These are phyloP conservation scores for Enoplosus armatus DNA, from an alignment of 2,797 vertebrate genomes.

Conservation along the genomic window DNA sequence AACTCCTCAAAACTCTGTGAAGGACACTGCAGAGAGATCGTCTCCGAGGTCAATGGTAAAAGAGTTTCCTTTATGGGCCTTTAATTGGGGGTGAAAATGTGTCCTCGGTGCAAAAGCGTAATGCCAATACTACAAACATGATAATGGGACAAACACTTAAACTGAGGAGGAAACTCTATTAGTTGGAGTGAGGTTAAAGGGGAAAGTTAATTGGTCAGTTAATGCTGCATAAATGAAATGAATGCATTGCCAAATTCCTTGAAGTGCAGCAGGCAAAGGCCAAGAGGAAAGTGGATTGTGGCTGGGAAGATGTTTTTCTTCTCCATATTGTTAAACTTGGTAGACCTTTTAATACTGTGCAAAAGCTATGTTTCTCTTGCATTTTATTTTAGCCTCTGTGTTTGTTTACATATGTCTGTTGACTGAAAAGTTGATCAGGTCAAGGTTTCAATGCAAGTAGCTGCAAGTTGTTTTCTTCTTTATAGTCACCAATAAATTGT, in stretches of 20 bases:
- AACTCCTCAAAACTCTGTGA: slow-evolving; percentile 28
- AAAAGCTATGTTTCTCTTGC: background rate
- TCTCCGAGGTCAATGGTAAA: slow-evolving; percentile 19
- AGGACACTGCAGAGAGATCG: slow-evolving; percentile 42
- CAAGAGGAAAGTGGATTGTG: background rate
- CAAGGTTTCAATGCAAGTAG: background rate
- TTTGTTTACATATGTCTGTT: slow-evolving; percentile 31
- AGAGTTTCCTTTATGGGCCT: slow-evolving; percentile 43
- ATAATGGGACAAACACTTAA: slow-evolving; percentile 58
- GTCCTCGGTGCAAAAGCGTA: slow-evolving; percentile 39
- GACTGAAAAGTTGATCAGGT: background rate
- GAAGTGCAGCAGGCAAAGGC: slow-evolving; percentile 10
- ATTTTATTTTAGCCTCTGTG: slow-evolving; percentile 2
- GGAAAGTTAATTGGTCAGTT: slow-evolving; percentile 58
- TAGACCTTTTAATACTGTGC: slow-evolving; percentile 20
- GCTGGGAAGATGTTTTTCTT: background rate
- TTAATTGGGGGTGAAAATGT: slow-evolving; percentile 61
- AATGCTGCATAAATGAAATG: slow-evolving; percentile 26
- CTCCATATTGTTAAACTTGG: slow-evolving; percentile 10
- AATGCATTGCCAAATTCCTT: slow-evolving; percentile 42
- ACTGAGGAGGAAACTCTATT: slow-evolving; percentile 47
- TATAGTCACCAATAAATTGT: background rate
- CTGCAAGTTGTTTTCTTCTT: background rate
- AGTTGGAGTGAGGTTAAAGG: slow-evolving; percentile 46
- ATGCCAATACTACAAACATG: slow-evolving; percentile 53